Percentiles rank a stretch among this genome's conserved stretches.
Conservation (phyloP, 2,888 invertebrate species). For the Iselma pallidipennis region DNA sequence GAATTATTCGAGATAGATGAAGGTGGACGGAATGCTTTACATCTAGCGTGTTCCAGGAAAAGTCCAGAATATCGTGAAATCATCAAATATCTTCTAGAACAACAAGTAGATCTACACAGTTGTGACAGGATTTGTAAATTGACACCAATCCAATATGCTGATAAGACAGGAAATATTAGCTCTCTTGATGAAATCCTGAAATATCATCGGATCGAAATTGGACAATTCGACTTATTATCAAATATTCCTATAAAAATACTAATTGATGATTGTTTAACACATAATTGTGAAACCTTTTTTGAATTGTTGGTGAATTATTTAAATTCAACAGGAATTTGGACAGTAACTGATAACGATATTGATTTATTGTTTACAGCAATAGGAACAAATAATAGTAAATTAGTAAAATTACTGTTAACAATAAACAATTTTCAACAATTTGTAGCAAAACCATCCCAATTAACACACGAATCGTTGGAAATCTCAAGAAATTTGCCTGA, state of each 20-base stretch:
- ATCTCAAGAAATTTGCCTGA: too few relatives aligned
- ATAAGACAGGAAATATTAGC: neutral
- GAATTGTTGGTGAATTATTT: neutral
- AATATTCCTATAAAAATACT: neutral
- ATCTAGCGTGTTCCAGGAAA: slow-evolving; percentile 8
- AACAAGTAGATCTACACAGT: neutral
- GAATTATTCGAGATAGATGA: neutral
- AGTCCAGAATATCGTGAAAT: neutral
- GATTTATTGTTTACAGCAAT: neutral
- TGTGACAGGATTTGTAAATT: neutral
- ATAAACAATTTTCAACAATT: neutral
- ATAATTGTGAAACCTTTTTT: neutral
- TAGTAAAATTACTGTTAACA: slow-evolving; percentile 1
- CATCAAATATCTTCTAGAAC: neutral
- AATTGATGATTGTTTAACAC: neutral
- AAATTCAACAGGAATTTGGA: neutral
- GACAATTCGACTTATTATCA: neutral
- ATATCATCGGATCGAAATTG: neutral
- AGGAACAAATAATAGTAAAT: neutral
- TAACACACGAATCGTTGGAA: too few relatives aligned
- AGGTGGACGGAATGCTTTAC: neutral
- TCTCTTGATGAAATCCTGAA: neutral
- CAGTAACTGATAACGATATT: neutral
- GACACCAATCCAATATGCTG: slow-evolving; percentile 5
- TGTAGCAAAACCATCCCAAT: too few relatives aligned